Percentiles rank a stretch among this genome's conserved stretches.
Conservation (phyloP, 2,888 invertebrate genomes). For the Eupithecia exiguata region DNA sequence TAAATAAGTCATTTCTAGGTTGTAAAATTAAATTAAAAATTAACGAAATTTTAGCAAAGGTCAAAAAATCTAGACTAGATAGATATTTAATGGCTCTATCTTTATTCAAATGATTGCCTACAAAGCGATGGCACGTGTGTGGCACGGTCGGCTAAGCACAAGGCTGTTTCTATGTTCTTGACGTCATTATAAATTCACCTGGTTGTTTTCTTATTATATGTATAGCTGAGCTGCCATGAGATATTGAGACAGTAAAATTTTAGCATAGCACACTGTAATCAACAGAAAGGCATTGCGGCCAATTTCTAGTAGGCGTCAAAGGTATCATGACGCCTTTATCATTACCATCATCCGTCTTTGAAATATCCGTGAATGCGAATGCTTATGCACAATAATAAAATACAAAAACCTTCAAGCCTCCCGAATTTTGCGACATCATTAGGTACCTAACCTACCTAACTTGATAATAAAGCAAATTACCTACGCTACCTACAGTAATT, state of each 20-base stretch:
- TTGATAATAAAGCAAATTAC: too few relatives aligned
- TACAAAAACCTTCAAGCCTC: too few relatives aligned
- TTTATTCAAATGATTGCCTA: conserved; percentile 1
- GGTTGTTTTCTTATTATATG: not conserved
- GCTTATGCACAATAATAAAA: too few relatives aligned
- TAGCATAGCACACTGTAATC: not conserved
- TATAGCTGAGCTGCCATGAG: not conserved
- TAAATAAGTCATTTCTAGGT: not conserved
- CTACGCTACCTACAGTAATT: too few relatives aligned
- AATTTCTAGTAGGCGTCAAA: not conserved
- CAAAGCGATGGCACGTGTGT: conserved; percentile 39
- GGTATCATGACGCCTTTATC: not conserved
- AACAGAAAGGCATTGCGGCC: not conserved
- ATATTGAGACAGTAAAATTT: not conserved
- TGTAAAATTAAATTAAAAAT: not conserved
- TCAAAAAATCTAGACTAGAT: conserved; percentile 4
- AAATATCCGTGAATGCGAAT: too few relatives aligned
- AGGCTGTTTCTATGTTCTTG: conserved; percentile 40
- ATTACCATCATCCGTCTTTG: not conserved
- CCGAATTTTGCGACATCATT: not conserved
- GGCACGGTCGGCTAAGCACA: conserved; percentile 40
- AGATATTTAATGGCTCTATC: conserved; percentile 4
- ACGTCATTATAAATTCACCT: conserved; percentile 20
- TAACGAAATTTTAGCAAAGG: conserved; percentile 2
- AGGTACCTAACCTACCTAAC: not conserved